Base-by-base conservation (phyloP, 1,140 invertebrate species). In the Polyergus mexicanus region DNA sequence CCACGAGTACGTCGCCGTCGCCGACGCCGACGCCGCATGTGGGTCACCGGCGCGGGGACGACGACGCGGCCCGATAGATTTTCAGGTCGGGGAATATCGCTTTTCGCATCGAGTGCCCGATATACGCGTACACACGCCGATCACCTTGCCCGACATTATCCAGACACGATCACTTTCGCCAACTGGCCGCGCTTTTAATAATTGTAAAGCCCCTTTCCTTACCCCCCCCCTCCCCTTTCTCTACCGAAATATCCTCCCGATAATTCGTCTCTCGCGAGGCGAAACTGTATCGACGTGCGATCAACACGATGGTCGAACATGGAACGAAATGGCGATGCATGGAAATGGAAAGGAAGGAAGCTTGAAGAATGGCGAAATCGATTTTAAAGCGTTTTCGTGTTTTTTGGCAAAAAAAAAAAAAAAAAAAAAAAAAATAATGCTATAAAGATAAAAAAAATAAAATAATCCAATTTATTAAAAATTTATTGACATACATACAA, bases 11-110 rank as follows among this genome's bases (percentile, higher is more conserved):
- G 35, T 25, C 54, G 54, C 4, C 28, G 13, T 4, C 25, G 11
- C 1, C 60, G 25, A 22, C 60, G 38, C 22, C 60, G 44, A 22
- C 60, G 38, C 22, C 60, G 44, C 66, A 85, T 68, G 80, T 74
- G 62, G 76, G 77, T 84, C 72, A 80, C 77, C 84, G 56, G 51
- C 32, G 68, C 75, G 76, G 62, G 88, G 76, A 72, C 60, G 85
- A 54, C 66, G 62, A 19, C 25, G 38, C 69, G 8, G 11, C 5
- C 6, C 38, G 58, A 54, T 69, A 58, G 78, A n/a, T 81, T 81
- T 69, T 81, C 81, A 76, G 81, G 69, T 63, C 72, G 71, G 13
- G 41, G 74, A 78, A 54, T 77, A 65, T 84, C 60, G 81, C 25
- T 16, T 77, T 47, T 78, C 58, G 44, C 81, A n/a, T 63, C 58